These are phyloP conservation scores for Lepisosteus oculatus DNA, from an alignment of 2,113 vertebrate species.

Conservation along the genomic window DNA sequence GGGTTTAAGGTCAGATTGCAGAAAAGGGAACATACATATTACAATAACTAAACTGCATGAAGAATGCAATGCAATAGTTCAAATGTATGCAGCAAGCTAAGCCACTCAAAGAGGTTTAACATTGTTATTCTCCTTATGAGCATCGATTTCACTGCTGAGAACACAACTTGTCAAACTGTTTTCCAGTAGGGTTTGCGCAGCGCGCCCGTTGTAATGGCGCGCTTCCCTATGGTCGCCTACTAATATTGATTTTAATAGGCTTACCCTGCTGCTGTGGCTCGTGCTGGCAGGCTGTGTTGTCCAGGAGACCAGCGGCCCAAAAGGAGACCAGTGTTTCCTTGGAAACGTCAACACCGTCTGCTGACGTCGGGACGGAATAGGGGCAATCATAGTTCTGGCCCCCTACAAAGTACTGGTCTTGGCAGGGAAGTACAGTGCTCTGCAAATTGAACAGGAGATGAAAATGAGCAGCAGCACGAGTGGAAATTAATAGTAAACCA, in stretches of 20 bases:
- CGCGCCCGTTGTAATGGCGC: no score
- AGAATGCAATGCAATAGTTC: no score
- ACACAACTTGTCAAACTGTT: no score
- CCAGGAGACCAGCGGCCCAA: constrained; percentile 70
- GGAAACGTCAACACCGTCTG: constrained; percentile 78
- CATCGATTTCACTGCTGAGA: no score
- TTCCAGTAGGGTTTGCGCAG: no score
- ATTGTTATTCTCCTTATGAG: no score
- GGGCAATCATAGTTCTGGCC: constrained; percentile 55
- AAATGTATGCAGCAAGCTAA: no score
- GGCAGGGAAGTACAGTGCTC: constrained; percentile 71
- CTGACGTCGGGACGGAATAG: constrained; percentile 60
- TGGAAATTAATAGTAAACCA: neutral
- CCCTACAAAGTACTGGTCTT: constrained; percentile 69
- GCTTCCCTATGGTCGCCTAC: no score
- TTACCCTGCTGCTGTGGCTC: constrained; percentile 54
- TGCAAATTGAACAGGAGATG: constrained; percentile 45
- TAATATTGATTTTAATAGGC: constrained; percentile 18
- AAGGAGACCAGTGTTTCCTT: constrained; percentile 80
- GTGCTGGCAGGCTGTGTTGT: constrained; percentile 53
- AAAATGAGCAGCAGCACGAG: neutral
- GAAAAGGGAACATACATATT: no score
- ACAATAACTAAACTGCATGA: no score
- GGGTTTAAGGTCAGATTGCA: no score
- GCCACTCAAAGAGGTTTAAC: no score